phyloP scores from a whole-genome alignment of 2,797 vertebrate genomes.

The Pseudocheirus occidentalis region DNA sequence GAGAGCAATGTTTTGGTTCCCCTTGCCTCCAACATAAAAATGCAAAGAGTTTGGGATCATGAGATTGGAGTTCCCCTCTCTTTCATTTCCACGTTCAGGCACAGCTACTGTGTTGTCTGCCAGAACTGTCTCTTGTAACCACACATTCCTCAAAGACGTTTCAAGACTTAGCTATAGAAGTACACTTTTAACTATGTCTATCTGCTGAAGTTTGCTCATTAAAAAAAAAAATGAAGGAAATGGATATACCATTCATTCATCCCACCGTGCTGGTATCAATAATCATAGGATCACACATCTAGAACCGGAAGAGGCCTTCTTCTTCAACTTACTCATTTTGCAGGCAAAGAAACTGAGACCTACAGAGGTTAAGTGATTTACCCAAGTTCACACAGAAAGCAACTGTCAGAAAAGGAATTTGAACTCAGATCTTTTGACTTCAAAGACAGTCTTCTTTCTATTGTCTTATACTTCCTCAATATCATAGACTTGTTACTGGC shows the following conservation, averaged over 20 bases:
- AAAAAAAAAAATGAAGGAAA: background rate
- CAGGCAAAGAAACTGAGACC: background rate
- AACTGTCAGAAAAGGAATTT: background rate
- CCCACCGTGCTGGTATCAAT: background rate
- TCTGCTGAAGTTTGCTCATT: background rate
- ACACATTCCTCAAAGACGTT: background rate
- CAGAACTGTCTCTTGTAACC: background rate
- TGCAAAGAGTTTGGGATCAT: background rate
- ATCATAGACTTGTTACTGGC: too few species aligned
- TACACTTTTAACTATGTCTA: background rate
- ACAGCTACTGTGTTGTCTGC: background rate
- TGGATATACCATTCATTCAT: background rate
- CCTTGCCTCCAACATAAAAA: background rate
- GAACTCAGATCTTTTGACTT: background rate
- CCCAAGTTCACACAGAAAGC: background rate
- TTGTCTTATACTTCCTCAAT: too few species aligned
- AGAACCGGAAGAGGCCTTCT: background rate
- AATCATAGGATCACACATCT: background rate
- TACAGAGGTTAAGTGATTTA: background rate
- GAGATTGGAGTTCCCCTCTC: background rate
- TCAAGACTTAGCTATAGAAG: background rate
- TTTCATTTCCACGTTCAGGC: background rate
- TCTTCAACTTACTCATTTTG: background rate
- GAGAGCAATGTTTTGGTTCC: conserved; percentile 10
- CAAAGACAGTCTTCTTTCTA: background rate